These are phyloP conservation scores for Naso thynnoides DNA, from an alignment of 2,797 vertebrate species.

Conservation along the genomic window DNA sequence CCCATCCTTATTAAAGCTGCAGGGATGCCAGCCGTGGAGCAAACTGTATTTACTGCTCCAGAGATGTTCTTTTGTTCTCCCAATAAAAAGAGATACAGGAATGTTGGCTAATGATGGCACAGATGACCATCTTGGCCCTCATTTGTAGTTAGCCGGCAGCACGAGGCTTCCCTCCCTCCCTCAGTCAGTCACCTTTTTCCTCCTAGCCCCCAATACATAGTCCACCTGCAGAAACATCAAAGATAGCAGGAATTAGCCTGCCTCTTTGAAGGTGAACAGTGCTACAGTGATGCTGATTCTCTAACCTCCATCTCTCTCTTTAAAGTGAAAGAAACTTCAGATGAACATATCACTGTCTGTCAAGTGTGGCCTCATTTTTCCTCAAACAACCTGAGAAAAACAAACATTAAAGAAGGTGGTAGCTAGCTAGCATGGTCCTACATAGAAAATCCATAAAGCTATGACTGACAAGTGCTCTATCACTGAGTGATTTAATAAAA, in stretches of 20 bases:
- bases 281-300: slow-evolving; percentile 49
- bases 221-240: slow-evolving; percentile 61
- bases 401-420: neutral
- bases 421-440: neutral
- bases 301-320: slow-evolving; percentile 31
- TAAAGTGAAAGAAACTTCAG: slow-evolving; percentile 42
- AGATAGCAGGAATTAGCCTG: slow-evolving; percentile 52
- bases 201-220: slow-evolving; percentile 28
- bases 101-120: slow-evolving; percentile 72
- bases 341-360: slow-evolving; percentile 40
- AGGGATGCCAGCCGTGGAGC: slow-evolving; percentile 51
- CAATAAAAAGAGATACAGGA: slow-evolving; percentile 51
- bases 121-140: slow-evolving; percentile 51
- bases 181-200: slow-evolving; percentile 43
- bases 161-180: slow-evolving; percentile 34
- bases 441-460: slow-evolving; percentile 9
- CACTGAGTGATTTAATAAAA: slow-evolving; percentile 3
- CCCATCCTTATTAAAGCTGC: slow-evolving; percentile 60
- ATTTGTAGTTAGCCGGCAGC: slow-evolving; percentile 53
- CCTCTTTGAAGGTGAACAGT: slow-evolving; percentile 61
- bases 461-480: neutral
- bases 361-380: slow-evolving; percentile 36
- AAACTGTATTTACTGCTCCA: slow-evolving; percentile 49
- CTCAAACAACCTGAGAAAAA: neutral
- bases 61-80: slow-evolving; percentile 67